These are phyloP conservation scores for Camponotus floridanus DNA, from an alignment of 1,140 invertebrate genomes.

Conservation along the genomic window DNA sequence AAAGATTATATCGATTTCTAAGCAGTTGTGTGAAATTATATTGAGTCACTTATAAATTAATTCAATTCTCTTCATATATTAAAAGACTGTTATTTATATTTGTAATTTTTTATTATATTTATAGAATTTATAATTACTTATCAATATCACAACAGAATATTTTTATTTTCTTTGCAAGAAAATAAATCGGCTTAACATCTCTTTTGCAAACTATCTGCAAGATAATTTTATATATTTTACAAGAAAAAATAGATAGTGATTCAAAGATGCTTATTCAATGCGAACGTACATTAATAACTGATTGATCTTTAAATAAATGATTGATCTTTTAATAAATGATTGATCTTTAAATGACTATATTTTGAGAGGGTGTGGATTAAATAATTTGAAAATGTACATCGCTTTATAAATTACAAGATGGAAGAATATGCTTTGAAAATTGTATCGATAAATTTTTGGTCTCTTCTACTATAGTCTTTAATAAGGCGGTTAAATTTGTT, in stretches of 20 bases:
- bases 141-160: background rate
- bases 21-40: background rate
- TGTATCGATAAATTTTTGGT: background rate
- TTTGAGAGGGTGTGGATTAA: background rate
- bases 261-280: background rate
- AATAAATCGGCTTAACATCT: background rate
- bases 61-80: background rate
- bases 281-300: background rate
- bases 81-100: background rate
- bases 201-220: background rate
- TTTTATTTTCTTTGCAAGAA: background rate
- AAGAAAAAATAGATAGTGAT: background rate
- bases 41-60: background rate
- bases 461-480: background rate
- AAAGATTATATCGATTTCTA: background rate
- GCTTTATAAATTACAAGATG: background rate
- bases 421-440: background rate
- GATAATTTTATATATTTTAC: slow-evolving; percentile 12
- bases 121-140: background rate
- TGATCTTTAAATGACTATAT: background rate
- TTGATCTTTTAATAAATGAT: background rate
- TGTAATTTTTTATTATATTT: background rate
- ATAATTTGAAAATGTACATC: slow-evolving; percentile 6
- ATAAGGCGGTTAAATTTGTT: background rate
- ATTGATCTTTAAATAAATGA: background rate